These are phyloP conservation scores for Gymnocheta viridis DNA, from an alignment of 2,888 invertebrate species.

Conservation along the genomic window DNA sequence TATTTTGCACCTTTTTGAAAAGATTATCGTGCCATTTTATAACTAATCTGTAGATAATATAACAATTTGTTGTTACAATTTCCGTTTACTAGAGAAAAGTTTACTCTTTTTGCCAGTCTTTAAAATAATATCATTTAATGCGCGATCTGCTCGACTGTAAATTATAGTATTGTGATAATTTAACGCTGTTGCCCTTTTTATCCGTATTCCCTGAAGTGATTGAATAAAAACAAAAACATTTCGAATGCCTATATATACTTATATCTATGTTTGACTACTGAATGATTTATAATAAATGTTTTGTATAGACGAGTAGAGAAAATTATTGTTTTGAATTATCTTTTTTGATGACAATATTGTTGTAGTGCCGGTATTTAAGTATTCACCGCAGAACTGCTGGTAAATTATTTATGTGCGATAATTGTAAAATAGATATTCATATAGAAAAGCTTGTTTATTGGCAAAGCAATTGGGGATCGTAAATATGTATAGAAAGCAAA, in stretches of 20 bases:
- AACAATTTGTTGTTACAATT: too few relatives aligned
- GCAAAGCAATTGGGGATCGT: neutral
- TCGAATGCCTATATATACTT: neutral
- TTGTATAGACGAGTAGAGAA: constrained; percentile 21
- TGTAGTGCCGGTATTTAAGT: neutral
- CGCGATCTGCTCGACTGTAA: too few relatives aligned
- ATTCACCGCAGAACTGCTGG: neutral
- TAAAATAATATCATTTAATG: too few relatives aligned
- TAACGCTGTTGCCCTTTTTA: too few relatives aligned
- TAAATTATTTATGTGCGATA: constrained; percentile 19
- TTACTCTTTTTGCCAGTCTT: too few relatives aligned
- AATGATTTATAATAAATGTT: constrained; percentile 40
- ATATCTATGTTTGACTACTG: neutral
- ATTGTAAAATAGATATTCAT: constrained; percentile 8
- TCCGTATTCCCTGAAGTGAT: neutral
- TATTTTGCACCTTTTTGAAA: too few relatives aligned
- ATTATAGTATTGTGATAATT: too few relatives aligned
- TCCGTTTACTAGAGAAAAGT: too few relatives aligned
- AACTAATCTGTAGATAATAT: too few relatives aligned
- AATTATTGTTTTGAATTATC: constrained; percentile 32
- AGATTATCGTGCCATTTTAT: too few relatives aligned
- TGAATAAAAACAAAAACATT: neutral
- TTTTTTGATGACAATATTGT: constrained; percentile 28
- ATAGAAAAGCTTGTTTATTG: neutral
- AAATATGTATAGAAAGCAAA: constrained; percentile 13